A percentile compares a stretch with the other conserved stretches of the same genome.
phyloP scores from a whole-genome alignment of 2,888 invertebrate genomes.

The Caenorhabditis sp. region DNA sequence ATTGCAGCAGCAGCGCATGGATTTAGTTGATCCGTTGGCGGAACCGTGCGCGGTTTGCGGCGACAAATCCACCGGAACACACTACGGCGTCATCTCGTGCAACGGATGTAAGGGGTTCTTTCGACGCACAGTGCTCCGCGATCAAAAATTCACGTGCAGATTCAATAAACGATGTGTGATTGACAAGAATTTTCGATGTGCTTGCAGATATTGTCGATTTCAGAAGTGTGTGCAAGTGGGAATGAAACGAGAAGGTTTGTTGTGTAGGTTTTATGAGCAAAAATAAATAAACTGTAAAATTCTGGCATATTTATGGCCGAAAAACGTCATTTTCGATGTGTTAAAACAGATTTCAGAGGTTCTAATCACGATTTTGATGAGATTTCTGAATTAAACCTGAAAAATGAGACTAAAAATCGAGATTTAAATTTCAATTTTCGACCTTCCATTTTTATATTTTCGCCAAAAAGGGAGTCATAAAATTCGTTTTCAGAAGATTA shows the following conservation, averaged over 20 bases:
- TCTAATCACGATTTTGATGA: too few relatives aligned
- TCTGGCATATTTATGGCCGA: too few relatives aligned
- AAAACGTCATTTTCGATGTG: too few relatives aligned
- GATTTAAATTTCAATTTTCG: too few relatives aligned
- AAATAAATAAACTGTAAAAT: too few relatives aligned
- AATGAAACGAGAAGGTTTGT: slow-evolving; percentile 68
- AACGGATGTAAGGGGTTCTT: slow-evolving; percentile 71
- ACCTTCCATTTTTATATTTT: too few relatives aligned
- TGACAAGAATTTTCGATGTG: slow-evolving; percentile 71
- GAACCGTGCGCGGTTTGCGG: slow-evolving; percentile 70
- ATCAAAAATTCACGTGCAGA: slow-evolving; percentile 70
- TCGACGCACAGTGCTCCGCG: slow-evolving; percentile 70
- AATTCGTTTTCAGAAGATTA: too few relatives aligned
- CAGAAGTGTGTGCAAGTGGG: slow-evolving; percentile 69
- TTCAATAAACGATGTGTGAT: slow-evolving; percentile 71
- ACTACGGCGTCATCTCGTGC: slow-evolving; percentile 63
- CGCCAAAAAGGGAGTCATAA: too few relatives aligned
- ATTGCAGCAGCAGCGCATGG: slow-evolving; percentile 17
- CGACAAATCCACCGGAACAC: slow-evolving; percentile 60
- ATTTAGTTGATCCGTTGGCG: slow-evolving; percentile 64
- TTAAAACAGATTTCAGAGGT: too few relatives aligned
- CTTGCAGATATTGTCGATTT: slow-evolving; percentile 68
- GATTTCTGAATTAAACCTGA: too few relatives aligned
- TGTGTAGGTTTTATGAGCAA: neutral
- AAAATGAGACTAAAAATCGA: too few relatives aligned